Conservation (phyloP, 2,113 vertebrate species). For the Onychostoma macrolepis region DNA sequence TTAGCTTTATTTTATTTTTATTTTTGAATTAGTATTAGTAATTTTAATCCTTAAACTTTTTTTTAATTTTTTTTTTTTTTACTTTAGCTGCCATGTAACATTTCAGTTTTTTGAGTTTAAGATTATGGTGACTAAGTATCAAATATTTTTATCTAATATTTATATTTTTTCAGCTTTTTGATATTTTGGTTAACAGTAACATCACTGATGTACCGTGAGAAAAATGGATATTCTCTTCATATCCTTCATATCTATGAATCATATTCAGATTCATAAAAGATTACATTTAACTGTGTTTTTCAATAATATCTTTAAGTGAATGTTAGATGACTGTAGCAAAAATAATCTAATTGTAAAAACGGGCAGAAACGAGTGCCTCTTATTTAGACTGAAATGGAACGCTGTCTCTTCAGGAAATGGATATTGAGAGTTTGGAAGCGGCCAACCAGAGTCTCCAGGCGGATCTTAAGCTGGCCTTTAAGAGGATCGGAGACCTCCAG, state of each 20-base stretch:
- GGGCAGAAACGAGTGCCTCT: not conserved
- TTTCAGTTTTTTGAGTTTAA: too few relatives aligned
- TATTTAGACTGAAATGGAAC: not conserved
- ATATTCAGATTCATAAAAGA: not conserved
- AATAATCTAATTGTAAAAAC: not conserved
- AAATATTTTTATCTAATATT: too few relatives aligned
- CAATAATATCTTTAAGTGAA: not conserved
- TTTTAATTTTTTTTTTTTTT: too few relatives aligned
- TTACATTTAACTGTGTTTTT: not conserved
- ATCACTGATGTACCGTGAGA: not conserved
- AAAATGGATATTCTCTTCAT: not conserved
- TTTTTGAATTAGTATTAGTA: not conserved
- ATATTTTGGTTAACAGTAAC: too few relatives aligned
- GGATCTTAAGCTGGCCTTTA: conserved; percentile 96
- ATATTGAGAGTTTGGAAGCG: conserved; percentile 94
- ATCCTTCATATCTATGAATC: too few relatives aligned
- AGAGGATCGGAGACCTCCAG: conserved; percentile 96
- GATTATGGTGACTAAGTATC: too few relatives aligned
- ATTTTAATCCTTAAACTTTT: not conserved
- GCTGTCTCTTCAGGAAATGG: conserved; percentile 85
- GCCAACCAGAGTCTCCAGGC: conserved; percentile 98
- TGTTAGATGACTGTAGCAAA: not conserved
- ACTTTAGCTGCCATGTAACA: too few relatives aligned
- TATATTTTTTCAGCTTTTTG: too few relatives aligned
- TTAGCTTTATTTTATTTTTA: not conserved